Percentiles rank a stretch among this genome's conserved stretches.
These are phyloP conservation scores for Aelia acuminata DNA, from an alignment of 2,888 invertebrate species.

Conservation along the genomic window DNA sequence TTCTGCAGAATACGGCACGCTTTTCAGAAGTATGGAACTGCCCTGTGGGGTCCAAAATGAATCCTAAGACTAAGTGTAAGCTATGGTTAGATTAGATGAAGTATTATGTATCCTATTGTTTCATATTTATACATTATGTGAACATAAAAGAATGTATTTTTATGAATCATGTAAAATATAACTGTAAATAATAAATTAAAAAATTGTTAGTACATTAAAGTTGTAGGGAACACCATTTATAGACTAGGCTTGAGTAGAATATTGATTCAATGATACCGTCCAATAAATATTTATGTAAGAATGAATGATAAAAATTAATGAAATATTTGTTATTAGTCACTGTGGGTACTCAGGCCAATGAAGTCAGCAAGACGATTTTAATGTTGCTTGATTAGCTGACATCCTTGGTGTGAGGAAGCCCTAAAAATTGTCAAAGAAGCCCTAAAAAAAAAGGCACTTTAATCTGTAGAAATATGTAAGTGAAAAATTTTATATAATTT, in stretches of 20 bases:
- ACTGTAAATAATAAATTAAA: not conserved
- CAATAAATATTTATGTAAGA: not conserved
- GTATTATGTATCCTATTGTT: not conserved
- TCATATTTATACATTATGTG: not conserved
- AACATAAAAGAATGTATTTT: not conserved
- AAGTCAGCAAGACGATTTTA: no score
- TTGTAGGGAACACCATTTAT: not conserved
- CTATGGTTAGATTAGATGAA: conserved; percentile 76
- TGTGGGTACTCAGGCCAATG: not conserved
- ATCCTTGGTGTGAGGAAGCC: no score
- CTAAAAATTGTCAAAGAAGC: not conserved
- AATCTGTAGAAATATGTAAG: not conserved
- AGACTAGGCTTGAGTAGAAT: not conserved
- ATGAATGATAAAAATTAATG: not conserved
- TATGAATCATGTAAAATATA: not conserved
- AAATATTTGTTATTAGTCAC: not conserved
- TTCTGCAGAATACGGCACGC: conserved; percentile 91
- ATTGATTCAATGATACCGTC: not conserved
- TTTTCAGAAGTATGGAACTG: conserved; percentile 91
- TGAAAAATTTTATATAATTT: not conserved
- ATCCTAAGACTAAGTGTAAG: conserved; percentile 89
- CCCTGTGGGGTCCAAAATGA: conserved; percentile 89
- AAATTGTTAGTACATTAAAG: not conserved
- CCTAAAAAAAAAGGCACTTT: not conserved
- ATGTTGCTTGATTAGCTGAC: no score